Conservation (phyloP, 2,797 vertebrate species). For the Vultur gryphus region DNA sequence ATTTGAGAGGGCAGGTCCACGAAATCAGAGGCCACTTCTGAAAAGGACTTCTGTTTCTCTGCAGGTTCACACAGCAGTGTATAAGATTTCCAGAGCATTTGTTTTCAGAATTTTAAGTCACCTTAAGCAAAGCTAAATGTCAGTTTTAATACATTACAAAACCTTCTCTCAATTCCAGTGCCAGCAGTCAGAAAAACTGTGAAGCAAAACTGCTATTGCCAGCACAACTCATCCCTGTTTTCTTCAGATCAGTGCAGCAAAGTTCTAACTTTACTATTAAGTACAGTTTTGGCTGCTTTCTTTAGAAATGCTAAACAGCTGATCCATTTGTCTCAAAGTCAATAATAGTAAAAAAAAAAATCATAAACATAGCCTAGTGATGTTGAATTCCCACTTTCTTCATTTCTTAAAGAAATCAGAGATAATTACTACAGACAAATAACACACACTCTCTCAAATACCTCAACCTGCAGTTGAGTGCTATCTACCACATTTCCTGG, state of each 20-base stretch:
- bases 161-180: background rate
- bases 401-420: background rate
- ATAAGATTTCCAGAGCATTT: background rate
- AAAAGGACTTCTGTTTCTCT: background rate
- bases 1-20: background rate
- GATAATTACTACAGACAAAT: background rate
- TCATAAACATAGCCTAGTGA: background rate
- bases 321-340: background rate
- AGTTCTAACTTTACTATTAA: background rate
- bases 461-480: background rate
- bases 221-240: slow-evolving; percentile 2
- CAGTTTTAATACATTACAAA: slow-evolving; percentile 38
- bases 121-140: slow-evolving; percentile 24
- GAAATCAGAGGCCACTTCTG: background rate
- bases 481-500: background rate
- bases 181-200: background rate
- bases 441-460: background rate
- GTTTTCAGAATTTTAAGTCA: slow-evolving; percentile 28
- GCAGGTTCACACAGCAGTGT: background rate
- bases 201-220: background rate
- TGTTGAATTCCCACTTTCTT: background rate
- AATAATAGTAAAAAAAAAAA: background rate
- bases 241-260: background rate
- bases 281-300: background rate
- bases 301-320: background rate